Base-by-base conservation (phyloP, 1,140 invertebrate species). In the Megathymus violae region DNA sequence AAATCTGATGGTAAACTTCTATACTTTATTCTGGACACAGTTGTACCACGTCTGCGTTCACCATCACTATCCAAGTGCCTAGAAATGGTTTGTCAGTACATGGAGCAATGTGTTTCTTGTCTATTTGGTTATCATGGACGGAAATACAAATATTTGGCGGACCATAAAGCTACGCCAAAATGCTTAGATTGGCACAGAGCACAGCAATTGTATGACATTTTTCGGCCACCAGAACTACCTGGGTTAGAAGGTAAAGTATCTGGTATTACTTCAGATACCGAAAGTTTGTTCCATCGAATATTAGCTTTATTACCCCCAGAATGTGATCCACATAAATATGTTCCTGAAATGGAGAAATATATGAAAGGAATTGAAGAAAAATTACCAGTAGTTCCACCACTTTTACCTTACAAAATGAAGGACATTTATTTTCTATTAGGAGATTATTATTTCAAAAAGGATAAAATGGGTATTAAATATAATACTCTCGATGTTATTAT, bases 81-180 rank as follows among this genome's bases (percentile, higher is more conserved):
- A 71, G 92, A 94, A 67, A 93, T 93, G 84, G 88, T 97, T 2
- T 93, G 93, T 40, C 94, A 95, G 58, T 94, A 95, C 54, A 90
- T 98, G 60, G 97, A 98, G 74, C 97, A 99, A 85, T 95, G 96
- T 71, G 95, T 98, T 46, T 97, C 94, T 82, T 99, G 97, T 85
- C 89, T 99, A 1, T 98, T 96, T 85, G 94, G 95, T 14, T 96
- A 98, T 91, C 96, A 13, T 13, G 15, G 5, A 94, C 63, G 95
- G 1, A 95, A 95, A 62, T 89, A 92, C 1, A 93, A 94, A 58
- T 93, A 97, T 88, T 89, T 98, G 2, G 93, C 94, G 46, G 97
- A 98, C 70, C 97, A 98, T 79, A 95, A 95, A 68, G 94, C 94
- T 0, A 92, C 92, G 34, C 93, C 95, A 34, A 92, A 97, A 43